Percentiles rank a stretch among this genome's conserved stretches.
These are phyloP conservation scores for Dendrocopos noguchii DNA, from an alignment of 2,113 vertebrate species.

Conservation along the genomic window DNA sequence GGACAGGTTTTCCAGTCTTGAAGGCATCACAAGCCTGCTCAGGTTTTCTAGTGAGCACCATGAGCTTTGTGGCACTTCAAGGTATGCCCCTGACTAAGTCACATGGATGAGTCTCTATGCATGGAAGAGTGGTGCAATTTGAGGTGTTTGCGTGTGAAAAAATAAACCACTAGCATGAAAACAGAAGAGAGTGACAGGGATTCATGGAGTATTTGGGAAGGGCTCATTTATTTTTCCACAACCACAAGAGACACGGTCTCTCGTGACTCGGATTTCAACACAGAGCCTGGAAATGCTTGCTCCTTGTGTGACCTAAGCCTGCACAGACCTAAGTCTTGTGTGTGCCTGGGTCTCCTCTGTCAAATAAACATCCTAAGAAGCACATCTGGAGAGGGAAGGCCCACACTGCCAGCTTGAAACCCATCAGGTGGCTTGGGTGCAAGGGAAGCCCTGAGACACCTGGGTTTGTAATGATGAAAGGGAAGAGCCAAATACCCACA, in stretches of 20 bases:
- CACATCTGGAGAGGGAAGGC: background rate
- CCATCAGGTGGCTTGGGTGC: background rate
- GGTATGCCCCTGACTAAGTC: background rate
- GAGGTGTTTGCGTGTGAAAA: background rate
- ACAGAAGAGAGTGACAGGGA: background rate
- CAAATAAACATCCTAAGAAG: background rate
- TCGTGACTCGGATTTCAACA: background rate
- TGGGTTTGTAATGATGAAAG: background rate
- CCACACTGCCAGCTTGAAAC: background rate
- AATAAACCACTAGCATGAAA: background rate
- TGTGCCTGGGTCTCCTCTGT: background rate
- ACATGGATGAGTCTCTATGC: fast-evolving
- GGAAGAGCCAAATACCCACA: background rate
- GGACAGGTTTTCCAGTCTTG: background rate
- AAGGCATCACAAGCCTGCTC: background rate
- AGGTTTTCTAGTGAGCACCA: background rate
- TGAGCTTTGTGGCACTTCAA: background rate
- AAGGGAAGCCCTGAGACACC: background rate
- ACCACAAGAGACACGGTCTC: background rate
- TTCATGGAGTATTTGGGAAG: constrained; percentile 6
- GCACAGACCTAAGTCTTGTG: background rate
- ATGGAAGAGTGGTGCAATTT: background rate
- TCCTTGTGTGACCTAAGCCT: background rate
- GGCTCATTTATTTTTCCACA: constrained; percentile 3
- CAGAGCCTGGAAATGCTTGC: background rate